Conservation (phyloP, 2,113 vertebrate species). For the Pheucticus melanocephalus region DNA sequence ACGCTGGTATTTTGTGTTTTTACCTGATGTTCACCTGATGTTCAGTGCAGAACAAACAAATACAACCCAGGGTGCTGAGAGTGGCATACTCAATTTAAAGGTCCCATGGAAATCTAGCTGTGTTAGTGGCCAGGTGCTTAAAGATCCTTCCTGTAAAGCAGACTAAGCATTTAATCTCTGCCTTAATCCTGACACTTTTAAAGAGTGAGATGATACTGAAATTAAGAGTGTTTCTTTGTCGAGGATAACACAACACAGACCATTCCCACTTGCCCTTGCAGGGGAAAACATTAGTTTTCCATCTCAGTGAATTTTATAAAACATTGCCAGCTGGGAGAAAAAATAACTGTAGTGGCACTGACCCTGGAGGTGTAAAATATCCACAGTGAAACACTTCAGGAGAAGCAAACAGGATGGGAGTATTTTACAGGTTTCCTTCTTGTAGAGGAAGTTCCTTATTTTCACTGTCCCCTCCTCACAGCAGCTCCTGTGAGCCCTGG, state of each 20-base stretch:
- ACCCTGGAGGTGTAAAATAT: neutral
- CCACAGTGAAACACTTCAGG: neutral
- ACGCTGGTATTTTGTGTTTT: neutral
- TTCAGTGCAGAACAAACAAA: neutral
- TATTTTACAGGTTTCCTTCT: neutral
- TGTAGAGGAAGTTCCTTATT: neutral
- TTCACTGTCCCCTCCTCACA: neutral
- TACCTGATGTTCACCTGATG: neutral
- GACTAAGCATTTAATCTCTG: neutral
- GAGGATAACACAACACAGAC: neutral
- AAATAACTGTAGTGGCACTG: neutral
- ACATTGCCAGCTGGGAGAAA: neutral
- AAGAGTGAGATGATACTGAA: neutral
- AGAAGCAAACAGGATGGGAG: neutral
- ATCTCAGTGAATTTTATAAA: neutral
- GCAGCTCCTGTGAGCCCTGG: neutral
- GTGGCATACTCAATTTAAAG: neutral
- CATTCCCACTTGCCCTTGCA: neutral
- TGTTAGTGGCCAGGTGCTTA: neutral
- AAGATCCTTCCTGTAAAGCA: neutral
- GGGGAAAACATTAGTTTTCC: neutral
- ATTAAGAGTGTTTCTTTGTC: neutral
- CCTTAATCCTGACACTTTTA: neutral
- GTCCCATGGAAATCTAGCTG: rapidly evolving
- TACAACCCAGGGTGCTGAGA: neutral